Evolutionary conservation across 2,888 invertebrate species (phyloP).

Genomic region (Mimachlamys varia): DNA sequence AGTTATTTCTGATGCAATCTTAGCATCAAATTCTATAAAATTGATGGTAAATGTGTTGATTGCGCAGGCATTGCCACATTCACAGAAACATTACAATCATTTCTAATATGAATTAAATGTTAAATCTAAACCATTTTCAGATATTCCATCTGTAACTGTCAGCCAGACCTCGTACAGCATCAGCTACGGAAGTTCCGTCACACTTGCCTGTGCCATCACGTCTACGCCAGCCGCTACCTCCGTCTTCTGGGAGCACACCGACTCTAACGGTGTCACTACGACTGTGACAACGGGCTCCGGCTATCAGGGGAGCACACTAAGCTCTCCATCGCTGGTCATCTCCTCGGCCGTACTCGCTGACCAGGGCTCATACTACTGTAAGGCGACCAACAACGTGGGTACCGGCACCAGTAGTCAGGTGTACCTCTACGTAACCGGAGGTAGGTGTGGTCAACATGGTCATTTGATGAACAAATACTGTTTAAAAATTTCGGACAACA

Average conservation of each 20-base stretch:
- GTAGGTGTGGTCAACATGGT: conserved; percentile 43
- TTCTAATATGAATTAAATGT: too few species aligned
- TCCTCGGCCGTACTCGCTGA: conserved; percentile 12
- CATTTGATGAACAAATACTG: neutral
- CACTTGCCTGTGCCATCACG: conserved; percentile 37
- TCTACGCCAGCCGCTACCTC: conserved; percentile 39
- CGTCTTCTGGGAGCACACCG: conserved; percentile 45
- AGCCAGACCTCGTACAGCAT: conserved; percentile 39
- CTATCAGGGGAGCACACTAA: conserved; percentile 40
- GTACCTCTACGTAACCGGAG: conserved; percentile 45
- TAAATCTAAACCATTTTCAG: conserved; percentile 37
- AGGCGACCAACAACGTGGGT: conserved; percentile 41
- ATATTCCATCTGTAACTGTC: conserved; percentile 43
- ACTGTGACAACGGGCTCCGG: conserved; percentile 34
- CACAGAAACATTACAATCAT: too few species aligned
- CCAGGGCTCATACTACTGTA: conserved; percentile 1
- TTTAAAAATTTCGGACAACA: neutral
- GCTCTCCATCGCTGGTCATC: conserved; percentile 40
- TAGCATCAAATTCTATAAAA: too few species aligned
- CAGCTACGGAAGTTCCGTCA: conserved; percentile 40
- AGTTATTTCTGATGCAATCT: too few species aligned
- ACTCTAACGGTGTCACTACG: conserved; percentile 15
- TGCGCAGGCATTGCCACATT: too few species aligned
- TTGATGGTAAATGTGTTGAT: too few species aligned
- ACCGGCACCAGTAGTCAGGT: conserved; percentile 42